Conservation (phyloP, 2,797 vertebrate genomes). For the Enteromius anoplus region DNA sequence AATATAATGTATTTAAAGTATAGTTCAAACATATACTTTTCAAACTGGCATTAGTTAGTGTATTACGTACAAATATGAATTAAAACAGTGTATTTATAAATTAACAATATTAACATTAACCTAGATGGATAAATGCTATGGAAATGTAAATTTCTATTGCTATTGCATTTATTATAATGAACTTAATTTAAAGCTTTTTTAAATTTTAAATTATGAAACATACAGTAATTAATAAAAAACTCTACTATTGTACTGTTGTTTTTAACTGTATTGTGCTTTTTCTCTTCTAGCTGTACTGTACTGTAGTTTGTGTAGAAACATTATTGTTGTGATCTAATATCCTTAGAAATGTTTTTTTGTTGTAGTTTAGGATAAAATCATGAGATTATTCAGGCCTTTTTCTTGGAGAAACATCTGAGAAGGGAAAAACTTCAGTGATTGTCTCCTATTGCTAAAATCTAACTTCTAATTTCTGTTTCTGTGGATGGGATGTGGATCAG, state of each 20-base stretch:
- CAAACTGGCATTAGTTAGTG: background rate
- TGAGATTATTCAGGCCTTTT: background rate
- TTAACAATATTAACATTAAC: too few relatives aligned
- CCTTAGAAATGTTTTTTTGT: too few relatives aligned
- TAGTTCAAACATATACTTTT: background rate
- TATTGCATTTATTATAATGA: background rate
- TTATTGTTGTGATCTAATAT: too few relatives aligned
- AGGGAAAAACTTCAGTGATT: background rate
- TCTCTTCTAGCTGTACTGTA: background rate
- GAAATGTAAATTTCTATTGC: background rate
- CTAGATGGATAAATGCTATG: background rate
- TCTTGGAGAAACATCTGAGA: background rate
- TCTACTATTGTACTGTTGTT: background rate
- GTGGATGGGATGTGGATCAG: background rate
- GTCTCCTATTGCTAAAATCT: background rate
- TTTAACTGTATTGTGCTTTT: background rate
- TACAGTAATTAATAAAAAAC: background rate
- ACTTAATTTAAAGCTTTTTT: background rate
- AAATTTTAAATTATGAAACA: background rate
- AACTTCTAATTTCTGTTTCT: background rate
- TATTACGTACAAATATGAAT: background rate
- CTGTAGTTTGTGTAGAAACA: too few relatives aligned
- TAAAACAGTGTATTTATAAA: background rate
- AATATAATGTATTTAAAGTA: too few relatives aligned
- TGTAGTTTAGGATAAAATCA: background rate